Evolutionary conservation across 2,888 invertebrate genomes (phyloP).

Genomic region (Rhopalosiphum nymphaeae): DNA sequence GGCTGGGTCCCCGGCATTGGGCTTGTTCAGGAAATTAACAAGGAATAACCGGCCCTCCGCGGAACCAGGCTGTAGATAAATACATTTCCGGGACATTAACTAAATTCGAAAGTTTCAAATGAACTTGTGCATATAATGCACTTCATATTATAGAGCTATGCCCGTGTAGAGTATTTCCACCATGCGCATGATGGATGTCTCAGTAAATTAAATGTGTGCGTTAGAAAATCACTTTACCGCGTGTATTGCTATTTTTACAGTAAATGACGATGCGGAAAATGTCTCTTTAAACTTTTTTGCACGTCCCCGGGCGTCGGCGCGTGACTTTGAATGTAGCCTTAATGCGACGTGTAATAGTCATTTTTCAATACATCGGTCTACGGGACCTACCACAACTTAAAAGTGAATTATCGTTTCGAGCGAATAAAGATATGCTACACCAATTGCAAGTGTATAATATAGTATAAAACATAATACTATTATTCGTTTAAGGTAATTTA

Average conservation of each 20-base stretch:
- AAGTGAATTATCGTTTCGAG: background rate
- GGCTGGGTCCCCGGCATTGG: constrained; percentile 34
- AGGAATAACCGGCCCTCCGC: constrained; percentile 55
- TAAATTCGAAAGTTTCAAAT: constrained; percentile 16
- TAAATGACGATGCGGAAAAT: constrained; percentile 10
- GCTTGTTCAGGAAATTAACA: constrained; percentile 57
- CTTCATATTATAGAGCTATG: background rate
- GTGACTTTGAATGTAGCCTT: constrained; percentile 2
- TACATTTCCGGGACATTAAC: constrained; percentile 48
- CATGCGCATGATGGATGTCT: constrained; percentile 25
- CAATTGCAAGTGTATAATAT: background rate
- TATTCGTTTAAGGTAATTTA: background rate
- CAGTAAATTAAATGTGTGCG: background rate
- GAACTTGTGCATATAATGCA: constrained; percentile 43
- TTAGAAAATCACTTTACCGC: background rate
- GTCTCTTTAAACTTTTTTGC: background rate
- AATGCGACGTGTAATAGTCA: constrained; percentile 4
- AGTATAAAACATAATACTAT: background rate
- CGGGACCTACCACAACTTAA: background rate
- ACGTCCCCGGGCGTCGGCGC: background rate
- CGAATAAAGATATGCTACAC: background rate
- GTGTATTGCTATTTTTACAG: background rate
- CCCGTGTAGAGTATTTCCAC: background rate
- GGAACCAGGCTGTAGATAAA: constrained; percentile 20
- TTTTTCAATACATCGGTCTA: background rate